Base-by-base conservation (phyloP, 1,140 invertebrate species). In the Bathynomus jamesi region DNA sequence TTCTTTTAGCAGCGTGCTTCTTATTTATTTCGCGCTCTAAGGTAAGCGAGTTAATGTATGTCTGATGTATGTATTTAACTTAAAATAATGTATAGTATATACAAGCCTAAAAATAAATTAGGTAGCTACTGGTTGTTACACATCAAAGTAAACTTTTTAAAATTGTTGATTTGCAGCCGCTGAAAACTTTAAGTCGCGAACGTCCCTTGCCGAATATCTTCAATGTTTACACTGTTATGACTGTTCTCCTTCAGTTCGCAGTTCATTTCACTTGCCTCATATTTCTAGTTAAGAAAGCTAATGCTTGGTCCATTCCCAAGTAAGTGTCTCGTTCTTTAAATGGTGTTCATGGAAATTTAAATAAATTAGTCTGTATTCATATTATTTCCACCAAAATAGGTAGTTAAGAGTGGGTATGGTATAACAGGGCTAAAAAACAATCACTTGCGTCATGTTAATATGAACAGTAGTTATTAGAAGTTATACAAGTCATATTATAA, bases 161-260 rank as follows among this genome's bases (percentile, higher is more conserved):
- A n/a, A n/a, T n/a, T n/a, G n/a, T n/a, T n/a, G n/a, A n/a, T n/a
- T 86, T 85, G 62, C 83, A 96, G 90, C 98, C 98, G 0, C 81
- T 99, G 66, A 96, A 95, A 83, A 89, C 88, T 0, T 83, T 99
- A 31, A 99, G 96, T 0, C 93, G 91, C 80, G 89, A 97, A 81
- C 87, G 96, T 64, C 98, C 98, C 25, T 85, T 99, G 76, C 94
- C 98, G 62, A 99, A 99, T 82, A 99, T 99, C 76, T 99, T 99
- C 82, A 99, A 99, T 85, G 80, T 94, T 8, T 99, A 99, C 81
- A 99, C 97, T 0, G 89, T 99, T 69, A 83, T 95, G 65, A 99
- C 98, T 11, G 97, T 99, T 28, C 83, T 98, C 11, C 82, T 91
- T 5, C 98, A 99, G 84, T 99, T 99, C 84, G 86, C 89, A 60